Base-by-base conservation (phyloP, 23 tunicate genomes). In the Halocynthia roretzi region DNA sequence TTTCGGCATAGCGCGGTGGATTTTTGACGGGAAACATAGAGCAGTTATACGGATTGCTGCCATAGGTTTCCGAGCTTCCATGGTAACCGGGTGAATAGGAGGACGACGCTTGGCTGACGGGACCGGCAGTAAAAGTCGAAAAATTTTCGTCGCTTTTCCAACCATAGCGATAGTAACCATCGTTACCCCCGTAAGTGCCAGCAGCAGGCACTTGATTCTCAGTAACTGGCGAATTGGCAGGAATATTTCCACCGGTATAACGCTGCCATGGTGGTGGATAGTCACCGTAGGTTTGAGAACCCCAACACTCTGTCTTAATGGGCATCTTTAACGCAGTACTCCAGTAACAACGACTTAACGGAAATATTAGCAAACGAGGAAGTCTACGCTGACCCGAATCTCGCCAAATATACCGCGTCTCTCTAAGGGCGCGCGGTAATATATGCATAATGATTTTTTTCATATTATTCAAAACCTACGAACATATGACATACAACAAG, bases 261-360 rank as follows among this genome's bases (percentile, higher is more conserved):
- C 31, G 19, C 15, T 11, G 19, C 22, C 31, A 65, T 8, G 70
- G 19, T 2, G 70, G 48, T 10, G 70, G 70, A 65, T 65, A 65
- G 10, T 65, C 70, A 65, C 44, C 44, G 44, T 20, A 65, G 6
- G 62, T 22, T 64, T 74, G 78, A 53, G 64, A 14, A 8, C 22
- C 63, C 78, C 78, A 74, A 62, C 78, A 74, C 31, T 74, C 78
- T 8, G 78, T 54, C 31, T 74, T 74, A 53, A 74, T 74, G 40
- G 78, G 78, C 78, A 74, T 74, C 12, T 71, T 71, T 71, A 9
- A 31, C 44, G 44, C 44, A 31, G 44, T 31, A 31, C 1, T 4
- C 4, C 44, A 31, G 44, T 31, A 31, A 31, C 44, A 31, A 31
- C 44, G 44, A 31, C 44, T 1, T 31, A 4, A 31, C 44, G 44